Conservation (phyloP, 2,888 invertebrate genomes). For the Xylota segnis region DNA sequence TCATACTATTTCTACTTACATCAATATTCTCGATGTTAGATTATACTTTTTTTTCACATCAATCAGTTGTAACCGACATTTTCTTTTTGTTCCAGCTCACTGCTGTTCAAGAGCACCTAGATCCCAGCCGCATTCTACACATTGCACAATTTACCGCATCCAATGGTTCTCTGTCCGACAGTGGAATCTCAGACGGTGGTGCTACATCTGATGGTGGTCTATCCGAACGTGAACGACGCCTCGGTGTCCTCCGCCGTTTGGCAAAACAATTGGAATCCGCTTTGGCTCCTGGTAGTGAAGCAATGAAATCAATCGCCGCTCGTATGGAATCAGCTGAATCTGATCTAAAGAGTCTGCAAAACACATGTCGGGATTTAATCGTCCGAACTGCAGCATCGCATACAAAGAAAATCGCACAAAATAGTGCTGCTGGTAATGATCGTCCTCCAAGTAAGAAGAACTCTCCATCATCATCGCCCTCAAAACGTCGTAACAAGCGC, state of each 20-base stretch:
- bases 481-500: constrained; percentile 61
- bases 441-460: constrained; percentile 68
- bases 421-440: constrained; percentile 49
- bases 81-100: constrained; percentile 78
- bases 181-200: constrained; percentile 91
- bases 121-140: constrained; percentile 83
- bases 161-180: constrained; percentile 89
- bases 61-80: neutral
- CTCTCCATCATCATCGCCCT: constrained; percentile 67
- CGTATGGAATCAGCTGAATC: constrained; percentile 89
- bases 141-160: constrained; percentile 84
- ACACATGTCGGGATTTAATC: constrained; percentile 87
- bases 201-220: constrained; percentile 89
- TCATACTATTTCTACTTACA: too few relatives aligned
- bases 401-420: constrained; percentile 79
- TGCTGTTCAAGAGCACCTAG: constrained; percentile 83
- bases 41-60: too few relatives aligned
- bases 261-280: constrained; percentile 88
- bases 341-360: constrained; percentile 88
- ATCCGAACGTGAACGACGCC: constrained; percentile 88
- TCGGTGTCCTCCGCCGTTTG: constrained; percentile 88
- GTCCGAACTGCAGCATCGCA: constrained; percentile 84
- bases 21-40: too few relatives aligned
- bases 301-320: constrained; percentile 87
- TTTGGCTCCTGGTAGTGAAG: constrained; percentile 88